Evolutionary conservation across 2,888 invertebrate species (phyloP).

Genomic region (Antheraea assamensis): DNA sequence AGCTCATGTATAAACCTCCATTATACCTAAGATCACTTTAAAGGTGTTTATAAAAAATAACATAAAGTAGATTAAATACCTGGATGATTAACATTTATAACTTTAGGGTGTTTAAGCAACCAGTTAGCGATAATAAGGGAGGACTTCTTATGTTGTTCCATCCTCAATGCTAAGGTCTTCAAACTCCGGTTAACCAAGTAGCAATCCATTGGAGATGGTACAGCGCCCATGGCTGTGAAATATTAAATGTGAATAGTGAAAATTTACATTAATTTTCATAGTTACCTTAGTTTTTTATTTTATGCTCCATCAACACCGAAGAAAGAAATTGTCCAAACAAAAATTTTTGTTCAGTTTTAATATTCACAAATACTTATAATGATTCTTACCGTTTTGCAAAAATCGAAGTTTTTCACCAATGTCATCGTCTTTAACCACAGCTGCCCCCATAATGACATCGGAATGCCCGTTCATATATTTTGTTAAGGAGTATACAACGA

Average conservation of each 20-base stretch:
- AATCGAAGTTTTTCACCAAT: conserved; percentile 89
- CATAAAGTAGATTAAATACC: conserved; percentile 63
- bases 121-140: conserved; percentile 90
- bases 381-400: conserved; percentile 89
- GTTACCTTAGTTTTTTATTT: background rate
- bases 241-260: background rate
- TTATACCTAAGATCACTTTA: background rate
- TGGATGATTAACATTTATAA: conserved; percentile 92
- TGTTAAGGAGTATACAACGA: conserved; percentile 95
- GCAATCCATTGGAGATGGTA: conserved; percentile 98
- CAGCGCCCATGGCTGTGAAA: conserved; percentile 91
- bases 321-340: too few species aligned
- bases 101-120: conserved; percentile 89
- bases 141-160: conserved; percentile 93
- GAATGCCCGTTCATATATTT: conserved; percentile 99
- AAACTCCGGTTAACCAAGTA: conserved; percentile 95
- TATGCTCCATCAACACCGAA: background rate
- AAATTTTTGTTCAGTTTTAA: too few species aligned
- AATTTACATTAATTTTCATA: background rate
- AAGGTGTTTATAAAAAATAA: background rate
- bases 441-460: conserved; percentile 98
- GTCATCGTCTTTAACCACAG: conserved; percentile 87
- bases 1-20: too few species aligned
- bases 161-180: conserved; percentile 95
- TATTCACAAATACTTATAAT: too few species aligned